Evolutionary conservation across 37 sponge, comb jelly and placozoan genomes (phyloP), one percentile per base, ranked within the genome.

Genomic region (Mnemiopsis leidyi): DNA sequence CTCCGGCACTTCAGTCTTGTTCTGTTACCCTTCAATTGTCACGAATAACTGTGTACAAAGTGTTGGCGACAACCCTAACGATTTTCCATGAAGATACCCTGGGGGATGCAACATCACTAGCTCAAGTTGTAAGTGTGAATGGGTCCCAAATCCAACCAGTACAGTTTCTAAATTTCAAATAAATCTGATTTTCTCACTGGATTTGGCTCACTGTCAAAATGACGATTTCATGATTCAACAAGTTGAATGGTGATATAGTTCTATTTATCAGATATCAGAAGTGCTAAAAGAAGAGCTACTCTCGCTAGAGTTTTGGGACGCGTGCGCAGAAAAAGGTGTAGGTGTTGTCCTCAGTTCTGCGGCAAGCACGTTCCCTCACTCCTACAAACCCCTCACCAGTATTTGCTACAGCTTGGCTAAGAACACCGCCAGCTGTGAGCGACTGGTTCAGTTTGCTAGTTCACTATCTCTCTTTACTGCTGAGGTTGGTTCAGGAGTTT

Each of bases 11-110:
- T 25, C 90, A 39, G 21, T 85, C 90, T 18, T 85, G 90, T 33
- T 85, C 90, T 32, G 90, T 85, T 3, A 39, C 90, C 33, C 90
- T 85, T 39, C 90, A 85, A 61, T 23, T 85, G 2, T 85, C 90
- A 5, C 2, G 90, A 1, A 40, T 85, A n/a, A 85, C 90, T 7
- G 90, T 85, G 39, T 85, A 85, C 26, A 85, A 85, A 26, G 90
- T 85, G 61, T 61, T 85, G n/a, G 90, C 90, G 3, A 85, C 90
- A 18, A 85, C 90, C 0, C 90, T 85, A 9, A 85, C 90, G 38
- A 85, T 85, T 39, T 85, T 85, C 23, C 90, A 85, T 85, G 90
- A 85, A 40, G 90, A 85, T 85, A 85, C 90, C 1, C 29, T 85
- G 67, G 90, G 90, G 5, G 90, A 85, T 39, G 90, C 90, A 0